These are phyloP conservation scores for Hylaeus anthracinus DNA, from an alignment of 1,140 invertebrate species.

Conservation along the genomic window DNA sequence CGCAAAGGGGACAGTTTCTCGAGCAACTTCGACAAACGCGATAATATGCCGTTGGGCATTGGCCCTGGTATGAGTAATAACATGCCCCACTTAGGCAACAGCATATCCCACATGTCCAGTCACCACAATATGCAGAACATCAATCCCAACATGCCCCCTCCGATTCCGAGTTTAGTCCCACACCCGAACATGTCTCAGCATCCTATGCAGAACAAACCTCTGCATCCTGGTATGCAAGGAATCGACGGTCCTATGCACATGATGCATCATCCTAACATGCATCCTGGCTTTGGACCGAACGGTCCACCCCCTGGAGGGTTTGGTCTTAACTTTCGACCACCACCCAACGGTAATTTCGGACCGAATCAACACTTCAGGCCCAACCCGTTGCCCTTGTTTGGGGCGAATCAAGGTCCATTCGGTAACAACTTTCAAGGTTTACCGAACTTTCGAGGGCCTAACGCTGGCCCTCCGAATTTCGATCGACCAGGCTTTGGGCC, in stretches of 20 bases:
- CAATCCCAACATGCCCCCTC: slow-evolving; percentile 70
- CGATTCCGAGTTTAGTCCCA: slow-evolving; percentile 62
- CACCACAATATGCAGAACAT: slow-evolving; percentile 76
- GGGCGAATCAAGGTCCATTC: slow-evolving; percentile 64
- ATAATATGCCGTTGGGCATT: slow-evolving; percentile 53
- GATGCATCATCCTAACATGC: slow-evolving; percentile 67
- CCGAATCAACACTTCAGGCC: slow-evolving; percentile 74
- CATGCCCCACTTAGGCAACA: slow-evolving; percentile 54
- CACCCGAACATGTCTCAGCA: slow-evolving; percentile 68
- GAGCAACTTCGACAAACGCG: slow-evolving; percentile 70
- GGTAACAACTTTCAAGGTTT: slow-evolving; percentile 70
- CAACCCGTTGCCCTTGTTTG: slow-evolving; percentile 69
- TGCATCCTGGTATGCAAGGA: slow-evolving; percentile 58
- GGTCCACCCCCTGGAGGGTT: slow-evolving; percentile 71
- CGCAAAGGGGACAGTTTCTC: slow-evolving; percentile 50
- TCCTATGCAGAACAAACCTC: slow-evolving; percentile 67
- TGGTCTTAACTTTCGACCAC: slow-evolving; percentile 71
- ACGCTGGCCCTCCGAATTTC: slow-evolving; percentile 69
- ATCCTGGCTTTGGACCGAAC: slow-evolving; percentile 70
- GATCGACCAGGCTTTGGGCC: slow-evolving; percentile 73
- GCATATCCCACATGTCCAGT: slow-evolving; percentile 61
- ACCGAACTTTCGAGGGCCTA: slow-evolving; percentile 71
- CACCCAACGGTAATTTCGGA: slow-evolving; percentile 74
- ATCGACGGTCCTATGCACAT: slow-evolving; percentile 69
- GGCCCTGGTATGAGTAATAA: slow-evolving; percentile 56